Evolutionary conservation across 2,888 invertebrate species (phyloP).

Genomic region (Acleris emargana): DNA sequence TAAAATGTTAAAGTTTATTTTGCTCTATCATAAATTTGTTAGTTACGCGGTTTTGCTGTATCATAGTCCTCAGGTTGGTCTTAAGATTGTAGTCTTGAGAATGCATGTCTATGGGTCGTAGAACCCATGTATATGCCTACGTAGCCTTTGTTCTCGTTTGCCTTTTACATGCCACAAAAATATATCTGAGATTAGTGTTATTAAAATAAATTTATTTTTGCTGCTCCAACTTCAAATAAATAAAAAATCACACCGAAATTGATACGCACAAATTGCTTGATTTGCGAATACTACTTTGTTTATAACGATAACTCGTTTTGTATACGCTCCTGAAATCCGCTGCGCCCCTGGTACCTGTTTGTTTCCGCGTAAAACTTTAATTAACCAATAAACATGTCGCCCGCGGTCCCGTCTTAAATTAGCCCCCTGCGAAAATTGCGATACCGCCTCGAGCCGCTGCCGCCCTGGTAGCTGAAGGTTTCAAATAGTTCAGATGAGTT

Average conservation of each 20-base stretch:
- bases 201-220: too few relatives aligned
- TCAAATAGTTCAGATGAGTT: conserved; percentile 43
- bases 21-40: too few relatives aligned
- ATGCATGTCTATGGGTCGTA: too few relatives aligned
- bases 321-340: conserved; percentile 52
- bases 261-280: neutral
- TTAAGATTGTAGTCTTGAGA: too few relatives aligned
- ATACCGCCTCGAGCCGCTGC: conserved; percentile 39
- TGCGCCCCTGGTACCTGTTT: conserved; percentile 62
- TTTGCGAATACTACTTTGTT: conserved; percentile 27
- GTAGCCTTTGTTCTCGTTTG: too few relatives aligned
- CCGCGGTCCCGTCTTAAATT: conserved; percentile 73
- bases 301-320: conserved; percentile 46
- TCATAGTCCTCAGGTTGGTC: too few relatives aligned
- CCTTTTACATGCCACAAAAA: neutral
- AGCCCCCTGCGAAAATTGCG: conserved; percentile 51
- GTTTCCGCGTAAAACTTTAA: conserved; percentile 82
- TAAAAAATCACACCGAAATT: neutral
- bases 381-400: conserved; percentile 83
- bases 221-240: neutral
- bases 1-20: too few relatives aligned
- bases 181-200: neutral
- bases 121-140: too few relatives aligned
- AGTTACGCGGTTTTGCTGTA: too few relatives aligned
- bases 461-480: conserved; percentile 43